These are phyloP conservation scores for Perizoma affinitatum DNA, from an alignment of 2,888 invertebrate genomes.

Conservation along the genomic window DNA sequence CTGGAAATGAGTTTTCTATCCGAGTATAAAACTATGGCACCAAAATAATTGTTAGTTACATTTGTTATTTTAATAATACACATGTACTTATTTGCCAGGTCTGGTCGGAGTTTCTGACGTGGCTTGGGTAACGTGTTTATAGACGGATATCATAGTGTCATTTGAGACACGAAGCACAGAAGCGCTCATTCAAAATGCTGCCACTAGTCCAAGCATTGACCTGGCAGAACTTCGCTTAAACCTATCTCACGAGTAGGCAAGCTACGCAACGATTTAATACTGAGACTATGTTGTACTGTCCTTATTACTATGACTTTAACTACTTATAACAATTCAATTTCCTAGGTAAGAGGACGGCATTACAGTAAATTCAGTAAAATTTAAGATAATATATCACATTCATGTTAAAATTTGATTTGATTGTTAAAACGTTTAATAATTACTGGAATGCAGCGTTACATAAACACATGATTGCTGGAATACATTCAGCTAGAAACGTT, in stretches of 20 bases:
- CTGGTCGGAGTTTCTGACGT: no score
- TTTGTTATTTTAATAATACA: slow-evolving; percentile 8
- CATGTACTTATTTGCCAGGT: no score
- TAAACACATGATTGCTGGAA: slow-evolving; percentile 8
- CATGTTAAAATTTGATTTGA: not conserved
- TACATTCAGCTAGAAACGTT: slow-evolving; percentile 1
- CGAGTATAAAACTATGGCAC: slow-evolving; percentile 58
- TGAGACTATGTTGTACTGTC: slow-evolving; percentile 54
- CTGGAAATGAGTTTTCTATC: slow-evolving; percentile 14
- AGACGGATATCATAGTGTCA: no score
- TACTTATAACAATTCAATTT: slow-evolving; percentile 33
- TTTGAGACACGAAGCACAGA: no score
- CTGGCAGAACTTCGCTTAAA: no score
- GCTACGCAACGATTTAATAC: slow-evolving; percentile 52
- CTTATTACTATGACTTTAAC: slow-evolving; percentile 47
- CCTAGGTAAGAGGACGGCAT: slow-evolving; percentile 52
- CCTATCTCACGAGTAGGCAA: no score
- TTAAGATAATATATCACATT: slow-evolving; percentile 6
- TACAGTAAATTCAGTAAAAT: slow-evolving; percentile 2
- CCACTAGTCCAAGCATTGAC: no score
- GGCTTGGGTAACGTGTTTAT: no score
- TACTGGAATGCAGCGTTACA: slow-evolving; percentile 15
- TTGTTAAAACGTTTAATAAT: not conserved
- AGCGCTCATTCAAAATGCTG: no score
- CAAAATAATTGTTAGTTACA: slow-evolving; percentile 45